Base-by-base conservation (phyloP, 92 coral and sea anemone genomes). In the Phenganax marumi region DNA sequence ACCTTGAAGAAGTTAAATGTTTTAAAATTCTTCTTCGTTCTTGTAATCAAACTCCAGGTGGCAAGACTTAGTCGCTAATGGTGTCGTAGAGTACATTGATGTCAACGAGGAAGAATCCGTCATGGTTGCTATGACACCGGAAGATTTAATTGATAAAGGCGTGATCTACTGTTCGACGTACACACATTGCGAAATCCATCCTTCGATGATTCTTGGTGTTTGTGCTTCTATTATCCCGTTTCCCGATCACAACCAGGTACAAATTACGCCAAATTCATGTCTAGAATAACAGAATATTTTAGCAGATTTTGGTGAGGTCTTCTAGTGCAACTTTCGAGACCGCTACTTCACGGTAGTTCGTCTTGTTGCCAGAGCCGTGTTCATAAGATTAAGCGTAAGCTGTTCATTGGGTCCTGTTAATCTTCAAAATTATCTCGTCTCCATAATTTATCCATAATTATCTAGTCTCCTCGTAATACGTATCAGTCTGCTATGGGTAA, bases 51-150 rank as follows among this genome's bases (percentile, higher is more conserved):
- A 55, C 81, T 54, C 12, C 85, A 93, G 98, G 56, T 94, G 98
- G 98, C 98, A 94, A 75, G 97, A 92, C 50, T 88, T 94, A 81
- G 98, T 94, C 0, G 97, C 95, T 11, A 92, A 92, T 52, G 98
- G 98, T 26, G 93, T 94, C 50, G 98, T 94, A 51, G 98, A 94
- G 62, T 94, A 94, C 84, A 94, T 94, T 64, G 98, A 94, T 52
- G 93, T 95, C 72, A 95, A 95, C 89, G 98, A 95, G 81, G 98
- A 95, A 70, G 98, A 95, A 76, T 92, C 98, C 39, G 93, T 95
- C 61, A 95, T 95, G 98, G 98, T 95, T 75, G 90, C 92, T 82
- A 95, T 95, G 98, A 95, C 98, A 53, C 98, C 98, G n/a, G 98
- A 95, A 80, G 98, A 95, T 70, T 89, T 94, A 57, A 90, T 91